Evolutionary conservation across 2,888 invertebrate species (phyloP).

Genomic region (Plusia festucae): DNA sequence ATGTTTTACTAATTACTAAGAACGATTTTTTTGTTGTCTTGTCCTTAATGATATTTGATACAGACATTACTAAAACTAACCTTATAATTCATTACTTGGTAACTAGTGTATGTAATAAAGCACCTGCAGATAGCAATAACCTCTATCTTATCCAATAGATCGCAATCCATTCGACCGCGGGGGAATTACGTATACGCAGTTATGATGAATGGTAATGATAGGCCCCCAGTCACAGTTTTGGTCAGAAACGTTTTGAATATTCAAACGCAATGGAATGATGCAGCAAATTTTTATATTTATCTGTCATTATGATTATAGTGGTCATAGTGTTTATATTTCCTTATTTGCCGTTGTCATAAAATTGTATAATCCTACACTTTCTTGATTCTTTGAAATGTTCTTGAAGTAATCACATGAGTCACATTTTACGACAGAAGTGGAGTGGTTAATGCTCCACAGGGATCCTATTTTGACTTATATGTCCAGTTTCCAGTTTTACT

Average conservation of each 20-base stretch:
- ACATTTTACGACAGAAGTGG: slow-evolving; percentile 1
- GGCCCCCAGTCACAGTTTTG: slow-evolving; percentile 17
- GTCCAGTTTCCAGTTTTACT: slow-evolving; percentile 4
- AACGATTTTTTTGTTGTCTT: too few species aligned
- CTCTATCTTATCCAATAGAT: slow-evolving; percentile 50
- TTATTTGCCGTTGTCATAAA: background rate
- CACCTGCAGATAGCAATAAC: slow-evolving; percentile 1
- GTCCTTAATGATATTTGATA: too few species aligned
- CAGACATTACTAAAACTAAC: background rate
- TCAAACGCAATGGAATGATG: slow-evolving; percentile 7
- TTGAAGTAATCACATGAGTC: slow-evolving; percentile 1
- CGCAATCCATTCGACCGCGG: slow-evolving; percentile 47
- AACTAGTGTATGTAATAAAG: background rate
- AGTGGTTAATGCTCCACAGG: slow-evolving; percentile 4
- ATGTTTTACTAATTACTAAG: too few species aligned
- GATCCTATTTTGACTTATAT: slow-evolving; percentile 4
- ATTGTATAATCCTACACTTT: background rate
- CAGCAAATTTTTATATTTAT: background rate
- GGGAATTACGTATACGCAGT: slow-evolving; percentile 40
- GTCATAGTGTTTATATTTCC: too few species aligned
- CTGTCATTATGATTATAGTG: too few species aligned
- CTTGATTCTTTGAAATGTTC: background rate
- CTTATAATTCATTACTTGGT: background rate
- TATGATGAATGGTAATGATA: slow-evolving; percentile 47
- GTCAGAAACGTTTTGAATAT: slow-evolving; percentile 17